Base-by-base conservation (phyloP, 2,797 vertebrate genomes). In the Gobio occitaniae region DNA sequence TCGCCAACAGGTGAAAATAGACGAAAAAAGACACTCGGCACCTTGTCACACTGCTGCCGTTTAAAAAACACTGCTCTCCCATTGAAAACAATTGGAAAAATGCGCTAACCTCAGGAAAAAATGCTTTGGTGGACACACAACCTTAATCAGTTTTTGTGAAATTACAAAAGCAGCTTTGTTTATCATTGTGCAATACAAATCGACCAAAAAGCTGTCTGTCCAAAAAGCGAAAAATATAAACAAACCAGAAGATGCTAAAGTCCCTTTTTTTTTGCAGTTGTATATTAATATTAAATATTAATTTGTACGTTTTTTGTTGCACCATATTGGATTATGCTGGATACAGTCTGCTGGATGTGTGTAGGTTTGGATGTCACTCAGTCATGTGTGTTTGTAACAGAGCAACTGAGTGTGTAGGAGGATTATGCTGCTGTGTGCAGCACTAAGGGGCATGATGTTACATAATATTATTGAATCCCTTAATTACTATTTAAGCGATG, bases 371-470 rank as follows among this genome's bases (percentile, higher is more conserved):
- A 74, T 21, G 3, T 52, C 47, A 44, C 41, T 44, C 6, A 80
- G 17, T 32, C 72, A 6, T 15, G 16, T 71, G 36, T 61, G 68
- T 61, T 82, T 82, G 15, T 29, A 47, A 25, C 38, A 29, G 56
- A 29, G 56, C 50, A 25, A 25, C 36, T 3, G 61, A 70, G n/a
- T 71, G 68, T 72, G 79, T 71, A 59, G 50, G 66, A 71, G 79
- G 66, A 54, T 7, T 71, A 52, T 52, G 21, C 47, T 17, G 13
- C 38, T 68, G 32, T 44, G 36, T 11, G 13, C 15, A 38, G 48
- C 65, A 56, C 36, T 19, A 69, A 81, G n/a, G 50, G 54, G 52
- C 11, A 41, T 71, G 38, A 81, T 70, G 66, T 25, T 70, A 56
- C 36, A n/a, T 41, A 65, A 32, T n/a, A 71, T 44, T 47, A 59